Conservation (phyloP, 2,888 invertebrate genomes). For the Parnassius apollo region DNA sequence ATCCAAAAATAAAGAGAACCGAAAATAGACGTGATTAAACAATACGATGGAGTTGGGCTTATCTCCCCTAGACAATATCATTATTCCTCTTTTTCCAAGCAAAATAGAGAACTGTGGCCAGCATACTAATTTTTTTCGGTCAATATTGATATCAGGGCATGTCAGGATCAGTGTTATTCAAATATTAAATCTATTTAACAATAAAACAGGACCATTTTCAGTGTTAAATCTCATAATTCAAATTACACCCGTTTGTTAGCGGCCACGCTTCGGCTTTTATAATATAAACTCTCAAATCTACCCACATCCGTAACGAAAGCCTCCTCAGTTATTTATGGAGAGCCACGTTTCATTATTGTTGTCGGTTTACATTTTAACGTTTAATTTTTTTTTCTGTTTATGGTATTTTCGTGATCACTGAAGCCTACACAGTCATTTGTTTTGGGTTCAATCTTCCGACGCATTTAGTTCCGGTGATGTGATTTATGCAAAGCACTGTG, state of each 20-base stretch:
- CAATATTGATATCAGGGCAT: conserved; percentile 65
- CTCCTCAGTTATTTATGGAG: conserved; percentile 76
- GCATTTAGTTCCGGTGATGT: conserved; percentile 56
- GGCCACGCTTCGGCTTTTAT: conserved; percentile 62
- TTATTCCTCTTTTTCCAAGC: conserved; percentile 69
- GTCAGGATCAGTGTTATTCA: conserved; percentile 49
- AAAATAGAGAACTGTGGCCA: conserved; percentile 61
- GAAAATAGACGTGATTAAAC: conserved; percentile 67
- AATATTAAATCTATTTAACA: conserved; percentile 57
- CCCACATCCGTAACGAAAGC: conserved; percentile 76
- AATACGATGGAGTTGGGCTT: conserved; percentile 65
- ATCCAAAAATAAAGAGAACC: conserved; percentile 43
- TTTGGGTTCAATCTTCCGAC: conserved; percentile 58
- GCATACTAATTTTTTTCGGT: conserved; percentile 74
- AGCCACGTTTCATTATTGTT: conserved; percentile 76
- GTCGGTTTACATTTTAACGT: conserved; percentile 72
- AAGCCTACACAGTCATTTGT: conserved; percentile 63
- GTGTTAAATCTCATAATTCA: conserved; percentile 75
- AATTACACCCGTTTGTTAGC: conserved; percentile 68
- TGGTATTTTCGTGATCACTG: conserved; percentile 59
- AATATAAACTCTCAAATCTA: conserved; percentile 67
- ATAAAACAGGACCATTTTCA: conserved; percentile 66
- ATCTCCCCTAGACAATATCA: conserved; percentile 76
- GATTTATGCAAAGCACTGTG: conserved; percentile 51
- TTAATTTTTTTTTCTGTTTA: conserved; percentile 67